Base-by-base conservation (phyloP, 2,888 invertebrate species). In the Trichopria drosophilae region DNA sequence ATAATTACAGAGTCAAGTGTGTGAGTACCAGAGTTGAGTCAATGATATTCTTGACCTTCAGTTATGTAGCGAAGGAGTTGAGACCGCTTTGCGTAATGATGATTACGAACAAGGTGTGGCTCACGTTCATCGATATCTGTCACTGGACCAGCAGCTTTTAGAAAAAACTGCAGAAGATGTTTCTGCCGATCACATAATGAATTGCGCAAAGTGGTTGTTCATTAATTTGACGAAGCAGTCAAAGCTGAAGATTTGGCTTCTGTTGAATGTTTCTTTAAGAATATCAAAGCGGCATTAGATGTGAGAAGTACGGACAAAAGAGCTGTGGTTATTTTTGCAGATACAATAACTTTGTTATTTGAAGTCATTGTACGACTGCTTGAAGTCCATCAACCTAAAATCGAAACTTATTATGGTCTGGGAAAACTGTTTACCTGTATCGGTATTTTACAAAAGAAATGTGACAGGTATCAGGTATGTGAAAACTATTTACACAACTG, bases 31-130 rank as follows among this genome's bases (percentile, higher is more conserved):
- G 73, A 87, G 90, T 62, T 80, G 97, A 50, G 96, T 98, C 0
- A 92, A 95, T 66, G 97, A 98, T 73, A 81, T 98, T 28, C 85
- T 97, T 51, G 97, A 98, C 73, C 79, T 98, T 42, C 93, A 96
- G 76, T 81, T 93, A 49, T 99, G 98, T 73, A 94, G 95, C 39
- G 93, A 96, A 72, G 98, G 97, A n/a, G 98, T 99, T 0, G 90
- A 93, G 59, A 86, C 90, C 40, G 96, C 99, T 1, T 86, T 99
- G 45, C 84, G 86, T 58, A 90, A 92, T 62, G 95, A 97, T 76
- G 95, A 99, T 74, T 98, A 91, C 77, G 99, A 99, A 76, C 89
- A 91, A 77, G 95, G 96, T 45, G 97, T 98, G 7, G 93, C 87
- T 0, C 97, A 97, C 71, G 90, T 99, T 36, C 93, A 96, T 63